Conservation (phyloP, 1,140 invertebrate genomes). For the Piezodorus guildinii region DNA sequence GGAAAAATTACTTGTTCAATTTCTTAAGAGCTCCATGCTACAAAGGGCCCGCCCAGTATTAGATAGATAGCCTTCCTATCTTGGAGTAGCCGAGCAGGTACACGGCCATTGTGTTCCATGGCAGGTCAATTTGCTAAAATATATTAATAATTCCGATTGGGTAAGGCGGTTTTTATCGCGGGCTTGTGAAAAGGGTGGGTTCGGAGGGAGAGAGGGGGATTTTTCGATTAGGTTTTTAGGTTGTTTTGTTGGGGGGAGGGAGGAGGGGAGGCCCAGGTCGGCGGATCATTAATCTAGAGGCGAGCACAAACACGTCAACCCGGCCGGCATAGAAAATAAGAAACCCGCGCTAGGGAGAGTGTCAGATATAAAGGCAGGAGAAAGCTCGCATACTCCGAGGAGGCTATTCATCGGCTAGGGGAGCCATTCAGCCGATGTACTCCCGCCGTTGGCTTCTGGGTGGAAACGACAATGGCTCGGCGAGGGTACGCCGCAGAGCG, state of each 20-base stretch:
- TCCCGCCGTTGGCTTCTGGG: constrained; percentile 8
- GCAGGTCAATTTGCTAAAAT: constrained; percentile 19
- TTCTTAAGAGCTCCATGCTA: too few relatives aligned
- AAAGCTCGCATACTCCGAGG: constrained; percentile 25
- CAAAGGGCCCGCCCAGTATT: too few relatives aligned
- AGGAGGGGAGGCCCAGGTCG: constrained; percentile 3
- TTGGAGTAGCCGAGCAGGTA: too few relatives aligned
- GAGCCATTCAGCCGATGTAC: neutral
- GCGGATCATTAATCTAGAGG: constrained; percentile 20
- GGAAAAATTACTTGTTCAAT: too few relatives aligned
- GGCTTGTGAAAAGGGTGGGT: neutral
- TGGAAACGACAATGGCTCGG: constrained; percentile 12
- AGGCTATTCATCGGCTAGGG: neutral
- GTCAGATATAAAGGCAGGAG: constrained; percentile 18
- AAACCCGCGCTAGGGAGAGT: constrained; percentile 21
- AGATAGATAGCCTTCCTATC: too few relatives aligned
- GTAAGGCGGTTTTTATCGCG: neutral
- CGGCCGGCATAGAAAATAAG: constrained; percentile 22
- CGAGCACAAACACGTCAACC: constrained; percentile 21
- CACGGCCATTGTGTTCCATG: constrained; percentile 1
- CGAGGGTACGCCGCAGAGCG: neutral
- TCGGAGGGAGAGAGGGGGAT: constrained; percentile 10
- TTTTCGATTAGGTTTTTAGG: constrained; percentile 25
- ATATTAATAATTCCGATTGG: constrained; percentile 15
- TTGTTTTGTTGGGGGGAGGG: constrained; percentile 19